Conservation (phyloP, 2,888 invertebrate species). For the Trisateles emortualis region DNA sequence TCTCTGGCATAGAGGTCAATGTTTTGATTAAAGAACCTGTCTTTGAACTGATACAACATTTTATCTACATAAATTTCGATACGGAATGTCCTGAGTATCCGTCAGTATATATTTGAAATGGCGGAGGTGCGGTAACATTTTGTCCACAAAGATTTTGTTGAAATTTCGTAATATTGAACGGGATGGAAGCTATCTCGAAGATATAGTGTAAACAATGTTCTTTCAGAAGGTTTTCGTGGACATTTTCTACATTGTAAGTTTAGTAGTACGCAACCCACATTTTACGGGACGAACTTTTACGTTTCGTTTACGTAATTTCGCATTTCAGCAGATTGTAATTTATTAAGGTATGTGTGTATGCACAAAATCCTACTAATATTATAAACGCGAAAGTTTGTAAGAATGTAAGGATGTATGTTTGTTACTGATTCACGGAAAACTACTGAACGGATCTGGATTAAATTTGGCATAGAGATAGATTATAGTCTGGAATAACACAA, state of each 20-base stretch:
- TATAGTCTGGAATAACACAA: too few relatives aligned
- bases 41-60: neutral
- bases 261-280: constrained; percentile 40
- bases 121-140: constrained; percentile 23
- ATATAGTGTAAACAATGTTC: constrained; percentile 51
- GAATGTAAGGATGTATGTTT: too few relatives aligned
- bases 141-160: constrained; percentile 34
- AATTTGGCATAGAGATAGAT: too few relatives aligned
- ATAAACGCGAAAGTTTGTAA: too few relatives aligned
- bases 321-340: constrained; percentile 2
- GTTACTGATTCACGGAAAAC: too few relatives aligned
- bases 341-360: too few relatives aligned
- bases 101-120: constrained; percentile 10
- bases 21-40: neutral
- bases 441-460: too few relatives aligned
- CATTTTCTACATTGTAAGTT: constrained; percentile 43
- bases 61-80: constrained; percentile 11
- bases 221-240: constrained; percentile 26
- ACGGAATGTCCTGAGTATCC: constrained; percentile 8
- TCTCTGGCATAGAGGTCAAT: too few relatives aligned
- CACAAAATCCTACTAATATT: too few relatives aligned
- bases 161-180: constrained; percentile 43
- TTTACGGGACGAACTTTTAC: constrained; percentile 34
- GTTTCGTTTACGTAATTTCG: constrained; percentile 1
- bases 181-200: constrained; percentile 42